Evolutionary conservation across 2,113 vertebrate species (phyloP), one percentile per base, ranked within the genome.

Genomic region (Pleuronectes platessa): DNA sequence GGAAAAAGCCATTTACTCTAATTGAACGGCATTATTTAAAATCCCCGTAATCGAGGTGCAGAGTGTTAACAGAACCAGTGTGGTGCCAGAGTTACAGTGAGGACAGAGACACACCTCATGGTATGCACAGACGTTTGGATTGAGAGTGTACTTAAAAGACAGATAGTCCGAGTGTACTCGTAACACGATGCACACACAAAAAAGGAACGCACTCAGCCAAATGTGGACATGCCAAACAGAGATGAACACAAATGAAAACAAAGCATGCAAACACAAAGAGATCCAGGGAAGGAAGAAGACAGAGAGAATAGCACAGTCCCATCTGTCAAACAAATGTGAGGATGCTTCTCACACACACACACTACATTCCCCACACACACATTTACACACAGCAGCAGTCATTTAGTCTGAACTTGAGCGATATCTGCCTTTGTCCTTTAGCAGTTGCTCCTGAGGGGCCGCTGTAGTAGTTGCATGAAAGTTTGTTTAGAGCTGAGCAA

Each of bases 241-340:
- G 78, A 86, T 49, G 56, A 88, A 92, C 83, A 88, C 86, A 89
- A 90, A 91, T 92, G 86, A 90, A 89, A 92, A 90, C 89, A 88
- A 88, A 90, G 91, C 87, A 83, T 69, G 71, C 85, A 90, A 92
- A 91, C 88, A 90, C 85, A 88, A 88, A 79, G 78, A 78, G 82
- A 91, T 91, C 84, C 85, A 82, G 86, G 74, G 82, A 88, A 89
- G 76, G 85, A 90, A 85, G 85, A 87, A 71, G 88, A 90, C 88
- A 82, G 82, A 86, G 86, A 86, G 79, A 83, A 82, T 74, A 81
- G 74, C 88, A 77, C 83, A 85, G 88, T 87, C 87, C 92, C 89
- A 91, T 92, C 92, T 93, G 92, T 90, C 90, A 90, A 71, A 90
- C 84, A 88, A 93, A 88, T 89, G 84, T 76, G 86, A 78, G 74